Evolutionary conservation across 2,888 invertebrate species (phyloP).

Genomic region (Pheosia gnoma): DNA sequence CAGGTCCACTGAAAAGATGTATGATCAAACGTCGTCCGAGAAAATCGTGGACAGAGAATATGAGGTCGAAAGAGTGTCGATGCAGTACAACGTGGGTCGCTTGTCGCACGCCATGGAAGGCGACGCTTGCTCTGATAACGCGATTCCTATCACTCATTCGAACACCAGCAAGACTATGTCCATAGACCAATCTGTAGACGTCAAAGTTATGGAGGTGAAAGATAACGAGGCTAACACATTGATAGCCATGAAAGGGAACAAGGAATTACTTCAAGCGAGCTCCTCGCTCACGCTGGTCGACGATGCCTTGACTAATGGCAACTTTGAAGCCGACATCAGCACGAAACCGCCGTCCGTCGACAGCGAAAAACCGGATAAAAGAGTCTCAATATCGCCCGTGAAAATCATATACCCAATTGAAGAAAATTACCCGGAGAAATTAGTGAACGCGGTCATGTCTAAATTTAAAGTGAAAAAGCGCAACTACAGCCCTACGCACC

Average conservation of each 20-base stretch:
- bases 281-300: conserved; percentile 71
- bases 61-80: conserved; percentile 21
- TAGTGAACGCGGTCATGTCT: conserved; percentile 39
- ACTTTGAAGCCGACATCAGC: conserved; percentile 32
- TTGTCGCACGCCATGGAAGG: conserved; percentile 13
- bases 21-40: conserved; percentile 17
- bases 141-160: conserved; percentile 24
- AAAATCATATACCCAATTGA: conserved; percentile 47
- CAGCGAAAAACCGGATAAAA: background rate
- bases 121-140: conserved; percentile 18
- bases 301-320: conserved; percentile 41
- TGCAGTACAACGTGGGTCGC: conserved; percentile 21
- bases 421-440: conserved; percentile 18
- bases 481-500: conserved; percentile 47
- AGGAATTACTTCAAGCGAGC: conserved; percentile 55
- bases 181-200: conserved; percentile 45
- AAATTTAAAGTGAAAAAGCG: conserved; percentile 42
- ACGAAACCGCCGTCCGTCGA: conserved; percentile 9
- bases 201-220: conserved; percentile 33
- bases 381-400: conserved; percentile 34
- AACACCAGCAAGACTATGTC: conserved; percentile 40
- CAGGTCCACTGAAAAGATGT: conserved; percentile 20
- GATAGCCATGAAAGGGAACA: conserved; percentile 67
- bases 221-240: conserved; percentile 62
- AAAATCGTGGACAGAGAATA: conserved; percentile 7